Evolutionary conservation across 2,113 vertebrate species (phyloP).

Genomic region (Xerus inauris): DNA sequence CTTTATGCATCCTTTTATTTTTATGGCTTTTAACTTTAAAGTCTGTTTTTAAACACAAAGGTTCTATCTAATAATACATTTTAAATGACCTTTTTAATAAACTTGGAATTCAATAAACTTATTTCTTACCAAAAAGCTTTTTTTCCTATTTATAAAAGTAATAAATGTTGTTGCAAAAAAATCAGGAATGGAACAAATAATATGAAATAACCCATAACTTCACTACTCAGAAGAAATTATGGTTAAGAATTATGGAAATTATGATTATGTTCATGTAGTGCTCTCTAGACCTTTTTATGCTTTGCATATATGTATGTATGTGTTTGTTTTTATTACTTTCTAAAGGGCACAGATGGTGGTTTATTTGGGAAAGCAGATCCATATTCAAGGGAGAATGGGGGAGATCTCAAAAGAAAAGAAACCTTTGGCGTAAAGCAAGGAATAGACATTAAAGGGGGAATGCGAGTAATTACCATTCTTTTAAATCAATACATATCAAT

Average conservation of each 20-base stretch:
- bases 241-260: slow-evolving; percentile 11
- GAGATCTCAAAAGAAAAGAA: no score
- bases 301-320: not conserved
- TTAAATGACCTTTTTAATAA: slow-evolving; percentile 36
- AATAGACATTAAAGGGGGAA: not conserved
- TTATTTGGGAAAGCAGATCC: no score
- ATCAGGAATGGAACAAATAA: slow-evolving; percentile 40
- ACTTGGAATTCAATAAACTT: slow-evolving; percentile 26
- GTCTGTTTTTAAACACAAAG: slow-evolving; percentile 6
- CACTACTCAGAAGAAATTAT: slow-evolving; percentile 26
- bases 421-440: no score
- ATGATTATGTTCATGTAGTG: not conserved
- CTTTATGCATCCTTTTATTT: not conserved
- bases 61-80: slow-evolving; percentile 19
- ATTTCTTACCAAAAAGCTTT: not conserved
- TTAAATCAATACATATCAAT: not conserved
- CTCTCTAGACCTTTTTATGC: not conserved
- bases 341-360: not conserved
- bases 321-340: no score
- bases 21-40: slow-evolving; percentile 33
- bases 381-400: no score
- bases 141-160: slow-evolving; percentile 54
- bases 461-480: not conserved
- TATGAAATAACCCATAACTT: not conserved
- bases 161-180: not conserved